phyloP scores from a whole-genome alignment of 2,888 invertebrate species.

The Phlogophora meticulosa region DNA sequence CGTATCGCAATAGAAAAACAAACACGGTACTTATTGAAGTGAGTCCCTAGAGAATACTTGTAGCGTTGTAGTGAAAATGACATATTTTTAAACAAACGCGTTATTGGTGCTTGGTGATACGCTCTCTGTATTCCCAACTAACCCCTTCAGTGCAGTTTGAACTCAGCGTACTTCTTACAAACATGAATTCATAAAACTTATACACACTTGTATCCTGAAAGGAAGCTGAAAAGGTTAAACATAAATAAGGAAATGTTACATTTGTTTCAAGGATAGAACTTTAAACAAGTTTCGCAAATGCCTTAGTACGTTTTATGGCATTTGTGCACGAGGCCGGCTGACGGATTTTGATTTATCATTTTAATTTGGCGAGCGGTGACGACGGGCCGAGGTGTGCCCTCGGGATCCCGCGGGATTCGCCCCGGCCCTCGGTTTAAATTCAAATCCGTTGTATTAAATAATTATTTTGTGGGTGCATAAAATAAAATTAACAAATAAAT shows the following conservation, averaged over 20 bases:
- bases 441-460: conserved; percentile 83
- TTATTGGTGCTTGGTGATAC: conserved; percentile 47
- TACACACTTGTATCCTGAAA: conserved; percentile 23
- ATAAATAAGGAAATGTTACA: conserved; percentile 63
- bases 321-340: conserved; percentile 74
- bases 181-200: conserved; percentile 33
- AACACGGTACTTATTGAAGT: conserved; percentile 28
- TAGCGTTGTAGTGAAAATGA: conserved; percentile 43
- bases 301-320: conserved; percentile 68
- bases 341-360: conserved; percentile 90
- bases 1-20: conserved; percentile 8
- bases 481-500: conserved; percentile 73
- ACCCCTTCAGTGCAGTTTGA: conserved; percentile 49
- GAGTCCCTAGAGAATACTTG: conserved; percentile 34
- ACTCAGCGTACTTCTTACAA: conserved; percentile 31
- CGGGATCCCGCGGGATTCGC: conserved; percentile 76
- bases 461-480: conserved; percentile 77
- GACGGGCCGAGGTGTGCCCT: conserved; percentile 81
- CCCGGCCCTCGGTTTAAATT: conserved; percentile 81
- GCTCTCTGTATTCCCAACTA: conserved; percentile 35
- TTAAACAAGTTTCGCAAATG: conserved; percentile 68
- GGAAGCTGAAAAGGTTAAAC: conserved; percentile 39
- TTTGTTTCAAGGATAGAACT: conserved; percentile 63
- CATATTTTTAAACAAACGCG: conserved; percentile 53
- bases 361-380: conserved; percentile 87